Base-by-base conservation (phyloP, 2,888 invertebrate species). In the Dexiosoma caninum region DNA sequence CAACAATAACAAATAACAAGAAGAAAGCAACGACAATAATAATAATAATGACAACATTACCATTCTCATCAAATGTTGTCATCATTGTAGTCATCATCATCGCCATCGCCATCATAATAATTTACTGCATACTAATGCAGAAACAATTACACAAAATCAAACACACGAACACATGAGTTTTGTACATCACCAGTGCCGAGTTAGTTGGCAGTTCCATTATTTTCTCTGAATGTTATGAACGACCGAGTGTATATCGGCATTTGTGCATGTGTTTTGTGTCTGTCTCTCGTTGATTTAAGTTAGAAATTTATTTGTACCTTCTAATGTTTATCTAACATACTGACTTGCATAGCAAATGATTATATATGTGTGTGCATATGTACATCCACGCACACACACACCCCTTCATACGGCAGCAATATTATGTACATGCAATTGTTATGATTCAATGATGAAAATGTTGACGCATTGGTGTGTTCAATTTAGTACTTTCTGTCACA, bases 311-410 rank as follows among this genome's bases (percentile, higher is more conserved):
- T 70, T 77, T 74, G 51, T 64, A 71, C 51, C 78, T 66, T 66
- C 69, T 67, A 77, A 81, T 77, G 77, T 81, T 81, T 81, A 81
- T 69, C 69, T 81, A 81, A 74, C 81, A 77, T 72, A 64, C 51
- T 77, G 77, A 77, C 81, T 77, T 81, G 46, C 7, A 51, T 55
- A 16, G 42, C 16, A 44, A 53, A 46, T 64, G 51, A 55, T 14
- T n/a, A 59, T 12, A n/a, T n/a, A n/a, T n/a, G n/a, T n/a, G n/a
- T n/a, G n/a, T n/a, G n/a, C n/a, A n/a, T n/a, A 14, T 64, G 14
- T 64, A 2, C 37, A 9, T 40, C 19, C 6, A 21, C 64, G 44
- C 12, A 9, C 3, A 1, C 37, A 4, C 27, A 3, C 7, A 14
- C n/a, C n/a, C n/a, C n/a, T 49, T 44, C 19, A 35, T 55, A n/a